Conservation (phyloP, 2,888 invertebrate species). For the Eupsilia transversa region DNA sequence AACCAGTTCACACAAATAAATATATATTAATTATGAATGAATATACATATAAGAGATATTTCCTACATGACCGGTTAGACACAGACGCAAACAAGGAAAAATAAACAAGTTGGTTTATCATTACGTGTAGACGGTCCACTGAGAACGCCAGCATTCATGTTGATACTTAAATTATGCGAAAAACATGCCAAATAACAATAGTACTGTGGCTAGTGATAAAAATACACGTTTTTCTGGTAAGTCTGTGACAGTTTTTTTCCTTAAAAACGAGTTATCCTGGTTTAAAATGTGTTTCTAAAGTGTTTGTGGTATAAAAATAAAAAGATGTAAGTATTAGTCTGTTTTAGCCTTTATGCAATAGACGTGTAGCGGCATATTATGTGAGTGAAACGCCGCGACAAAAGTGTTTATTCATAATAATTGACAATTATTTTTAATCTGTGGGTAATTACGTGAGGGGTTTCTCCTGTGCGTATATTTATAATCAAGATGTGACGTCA, state of each 20-base stretch:
- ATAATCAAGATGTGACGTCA: background rate
- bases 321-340: background rate
- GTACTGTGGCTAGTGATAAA: conserved; percentile 11
- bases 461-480: background rate
- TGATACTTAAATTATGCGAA: background rate
- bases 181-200: conserved; percentile 14
- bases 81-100: conserved; percentile 30
- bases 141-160: background rate
- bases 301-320: background rate
- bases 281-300: background rate
- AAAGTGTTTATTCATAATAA: background rate
- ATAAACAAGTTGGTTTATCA: background rate
- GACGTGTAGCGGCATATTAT: too few relatives aligned
- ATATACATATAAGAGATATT: background rate
- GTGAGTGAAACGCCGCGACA: background rate
- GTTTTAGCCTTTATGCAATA: background rate
- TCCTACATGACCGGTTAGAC: conserved; percentile 13
- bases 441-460: too few relatives aligned
- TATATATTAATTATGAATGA: background rate
- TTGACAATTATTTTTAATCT: background rate
- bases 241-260: background rate
- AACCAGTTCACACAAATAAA: background rate
- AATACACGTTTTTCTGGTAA: conserved; percentile 14
- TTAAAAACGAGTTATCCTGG: background rate
- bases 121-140: background rate